Evolutionary conservation across 1,140 invertebrate species (phyloP).

Genomic region (Leucophenga varia): DNA sequence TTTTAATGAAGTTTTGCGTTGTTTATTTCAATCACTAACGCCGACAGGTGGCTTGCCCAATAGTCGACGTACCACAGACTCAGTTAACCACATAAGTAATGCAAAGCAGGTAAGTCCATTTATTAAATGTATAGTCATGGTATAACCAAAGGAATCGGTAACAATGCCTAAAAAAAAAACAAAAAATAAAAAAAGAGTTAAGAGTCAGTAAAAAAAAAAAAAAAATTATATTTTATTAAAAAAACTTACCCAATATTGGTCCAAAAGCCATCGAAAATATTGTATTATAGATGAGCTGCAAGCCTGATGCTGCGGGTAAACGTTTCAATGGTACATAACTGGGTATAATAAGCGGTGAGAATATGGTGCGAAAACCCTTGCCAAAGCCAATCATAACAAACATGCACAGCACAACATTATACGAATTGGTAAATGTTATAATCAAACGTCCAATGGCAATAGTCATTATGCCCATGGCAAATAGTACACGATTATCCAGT

Average conservation of each 20-base stretch:
- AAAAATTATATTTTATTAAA: no score
- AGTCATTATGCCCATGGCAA: conserved; percentile 65
- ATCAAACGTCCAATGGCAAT: conserved; percentile 63
- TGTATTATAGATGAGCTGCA: conserved; percentile 67
- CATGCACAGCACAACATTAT: conserved; percentile 30
- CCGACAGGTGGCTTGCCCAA: conserved; percentile 19
- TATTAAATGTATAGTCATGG: conserved; percentile 38
- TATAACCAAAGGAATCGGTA: conserved; percentile 33
- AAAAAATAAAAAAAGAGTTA: not conserved
- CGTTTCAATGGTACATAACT: conserved; percentile 66
- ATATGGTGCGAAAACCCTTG: conserved; percentile 70
- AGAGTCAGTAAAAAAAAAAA: not conserved
- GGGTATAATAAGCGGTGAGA: conserved; percentile 68
- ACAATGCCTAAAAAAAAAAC: conserved; percentile 27
- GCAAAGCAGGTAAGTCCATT: conserved; percentile 33
- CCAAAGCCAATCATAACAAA: conserved; percentile 62
- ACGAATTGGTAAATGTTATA: conserved; percentile 35
- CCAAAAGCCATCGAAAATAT: conserved; percentile 63
- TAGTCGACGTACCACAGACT: conserved; percentile 27
- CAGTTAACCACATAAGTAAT: conserved; percentile 33
- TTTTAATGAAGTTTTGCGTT: not conserved
- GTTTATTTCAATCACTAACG: not conserved
- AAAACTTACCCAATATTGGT: conserved; percentile 64
- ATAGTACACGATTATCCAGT: conserved; percentile 66
- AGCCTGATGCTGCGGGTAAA: conserved; percentile 64